Conservation (phyloP, 2,113 vertebrate species). For the Gnathonemus longibarbis region DNA sequence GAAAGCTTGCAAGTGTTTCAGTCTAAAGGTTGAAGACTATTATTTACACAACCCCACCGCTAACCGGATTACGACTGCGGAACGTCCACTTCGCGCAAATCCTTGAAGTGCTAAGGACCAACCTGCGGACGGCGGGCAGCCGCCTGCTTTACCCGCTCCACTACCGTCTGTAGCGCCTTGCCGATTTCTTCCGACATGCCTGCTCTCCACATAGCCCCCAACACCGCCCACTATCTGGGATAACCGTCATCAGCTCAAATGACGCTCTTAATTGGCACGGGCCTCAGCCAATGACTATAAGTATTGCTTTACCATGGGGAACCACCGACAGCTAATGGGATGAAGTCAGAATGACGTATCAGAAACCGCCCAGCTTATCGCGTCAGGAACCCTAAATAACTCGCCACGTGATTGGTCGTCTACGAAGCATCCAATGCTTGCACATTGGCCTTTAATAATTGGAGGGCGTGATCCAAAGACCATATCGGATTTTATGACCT, state of each 20-base stretch:
- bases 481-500: not conserved
- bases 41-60: not conserved
- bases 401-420: not conserved
- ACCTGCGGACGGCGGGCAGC: constrained; percentile 62
- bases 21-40: constrained; percentile 3
- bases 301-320: not conserved
- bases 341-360: not conserved
- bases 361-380: not conserved
- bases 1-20: not conserved
- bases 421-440: not conserved
- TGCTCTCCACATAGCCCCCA: constrained; percentile 58
- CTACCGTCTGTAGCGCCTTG: constrained; percentile 59
- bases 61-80: not conserved
- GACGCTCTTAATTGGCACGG: not conserved
- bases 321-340: not conserved
- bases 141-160: constrained; percentile 65
- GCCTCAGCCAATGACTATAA: not conserved
- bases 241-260: not conserved
- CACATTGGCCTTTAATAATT: not conserved
- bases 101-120: constrained; percentile 8
- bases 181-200: constrained; percentile 69
- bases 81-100: not conserved
- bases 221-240: not conserved
- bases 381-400: not conserved
- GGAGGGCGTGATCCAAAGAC: not conserved